A percentile compares a stretch with the other conserved stretches of the same genome.
Evolutionary conservation across 2,888 invertebrate species (phyloP).

Genomic region (Eupelmus urozonus): DNA sequence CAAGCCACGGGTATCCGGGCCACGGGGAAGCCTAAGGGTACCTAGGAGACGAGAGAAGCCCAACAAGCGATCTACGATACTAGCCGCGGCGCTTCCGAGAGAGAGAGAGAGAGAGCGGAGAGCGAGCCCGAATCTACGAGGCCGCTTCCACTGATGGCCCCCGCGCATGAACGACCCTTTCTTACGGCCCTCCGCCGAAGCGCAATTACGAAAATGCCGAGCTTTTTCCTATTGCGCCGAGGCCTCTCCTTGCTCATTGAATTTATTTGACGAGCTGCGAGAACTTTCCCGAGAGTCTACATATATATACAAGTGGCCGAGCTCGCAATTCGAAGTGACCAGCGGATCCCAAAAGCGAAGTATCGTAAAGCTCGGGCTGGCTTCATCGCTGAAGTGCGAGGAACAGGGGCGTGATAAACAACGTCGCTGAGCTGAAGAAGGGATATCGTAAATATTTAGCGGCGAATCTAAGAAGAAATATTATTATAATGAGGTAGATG

Average conservation of each 20-base stretch:
- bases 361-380: slow-evolving; percentile 29
- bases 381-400: slow-evolving; percentile 5
- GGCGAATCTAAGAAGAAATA: neutral
- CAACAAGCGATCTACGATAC: slow-evolving; percentile 62
- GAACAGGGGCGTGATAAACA: neutral
- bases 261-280: slow-evolving; percentile 47
- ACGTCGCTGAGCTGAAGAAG: neutral
- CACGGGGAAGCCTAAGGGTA: slow-evolving; percentile 17
- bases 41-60: slow-evolving; percentile 38
- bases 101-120: too few relatives aligned
- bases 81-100: slow-evolving; percentile 42
- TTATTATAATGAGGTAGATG: neutral
- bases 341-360: neutral
- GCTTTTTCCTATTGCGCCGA: slow-evolving; percentile 27
- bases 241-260: slow-evolving; percentile 8
- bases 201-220: slow-evolving; percentile 33
- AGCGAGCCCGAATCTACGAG: slow-evolving; percentile 34
- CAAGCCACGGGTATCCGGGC: slow-evolving; percentile 44
- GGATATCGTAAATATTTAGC: neutral
- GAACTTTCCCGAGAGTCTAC: neutral
- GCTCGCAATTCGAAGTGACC: neutral
- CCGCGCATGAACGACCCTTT: slow-evolving; percentile 33
- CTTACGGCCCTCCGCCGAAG: neutral
- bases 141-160: slow-evolving; percentile 30
- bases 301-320: neutral